Conservation (phyloP, 1,140 invertebrate genomes). For the Hestina assimilis region DNA sequence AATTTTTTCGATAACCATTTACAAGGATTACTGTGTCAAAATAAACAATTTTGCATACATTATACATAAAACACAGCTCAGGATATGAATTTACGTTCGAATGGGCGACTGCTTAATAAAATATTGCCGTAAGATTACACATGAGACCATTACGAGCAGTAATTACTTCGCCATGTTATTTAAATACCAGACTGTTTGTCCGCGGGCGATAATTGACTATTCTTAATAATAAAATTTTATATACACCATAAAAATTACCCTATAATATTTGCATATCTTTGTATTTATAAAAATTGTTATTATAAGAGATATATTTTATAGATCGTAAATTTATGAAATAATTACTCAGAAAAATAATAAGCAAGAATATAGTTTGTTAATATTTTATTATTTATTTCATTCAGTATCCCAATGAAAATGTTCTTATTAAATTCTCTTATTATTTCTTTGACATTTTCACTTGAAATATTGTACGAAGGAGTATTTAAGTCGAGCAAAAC, state of each 20-base stretch:
- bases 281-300: neutral
- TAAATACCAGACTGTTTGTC: neutral
- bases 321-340: too few relatives aligned
- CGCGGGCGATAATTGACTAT: constrained; percentile 1
- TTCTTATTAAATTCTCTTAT: neutral
- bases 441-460: neutral
- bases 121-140: constrained; percentile 9
- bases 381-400: too few relatives aligned
- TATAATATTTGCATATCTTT: neutral
- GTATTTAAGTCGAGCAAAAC: neutral
- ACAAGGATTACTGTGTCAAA: too few relatives aligned
- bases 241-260: neutral
- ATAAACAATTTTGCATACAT: neutral
- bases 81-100: neutral
- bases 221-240: constrained; percentile 1
- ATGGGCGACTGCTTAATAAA: neutral
- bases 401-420: neutral
- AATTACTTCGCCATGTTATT: constrained; percentile 4
- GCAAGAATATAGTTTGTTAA: too few relatives aligned
- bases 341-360: too few relatives aligned
- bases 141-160: neutral
- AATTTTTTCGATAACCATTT: too few relatives aligned
- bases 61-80: neutral
- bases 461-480: neutral
- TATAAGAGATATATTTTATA: neutral